Conservation (phyloP, 1,140 invertebrate species). For the Drosophila sucinea region DNA sequence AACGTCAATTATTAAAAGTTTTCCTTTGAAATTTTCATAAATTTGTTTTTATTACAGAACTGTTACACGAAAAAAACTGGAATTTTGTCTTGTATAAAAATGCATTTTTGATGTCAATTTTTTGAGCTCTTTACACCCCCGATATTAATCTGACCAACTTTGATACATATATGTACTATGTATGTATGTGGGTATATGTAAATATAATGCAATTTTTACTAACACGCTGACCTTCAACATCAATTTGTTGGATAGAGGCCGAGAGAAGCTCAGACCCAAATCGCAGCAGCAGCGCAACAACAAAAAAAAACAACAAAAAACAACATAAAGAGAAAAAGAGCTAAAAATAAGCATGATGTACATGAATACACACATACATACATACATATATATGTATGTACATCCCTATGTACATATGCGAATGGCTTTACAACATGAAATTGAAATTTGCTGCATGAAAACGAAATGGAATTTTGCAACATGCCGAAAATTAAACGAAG, state of each 20-base stretch:
- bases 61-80: not conserved
- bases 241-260: conserved; percentile 51
- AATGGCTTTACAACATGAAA: conserved; percentile 74
- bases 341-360: conserved; percentile 55
- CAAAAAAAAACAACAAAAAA: conserved; percentile 41
- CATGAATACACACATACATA: conserved; percentile 16
- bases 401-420: conserved; percentile 5
- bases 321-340: conserved; percentile 54
- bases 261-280: conserved; percentile 21
- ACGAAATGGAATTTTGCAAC: conserved; percentile 70
- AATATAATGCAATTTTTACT: conserved; percentile 71
- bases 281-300: conserved; percentile 16
- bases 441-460: conserved; percentile 78
- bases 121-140: not conserved
- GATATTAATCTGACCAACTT: conserved; percentile 42
- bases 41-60: no score
- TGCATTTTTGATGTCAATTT: not conserved
- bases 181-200: conserved; percentile 19
- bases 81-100: not conserved
- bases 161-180: conserved; percentile 18
- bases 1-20: no score
- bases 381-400: conserved; percentile 3
- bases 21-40: no score
- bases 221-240: conserved; percentile 79
- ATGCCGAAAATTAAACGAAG: conserved; percentile 64